Conservation (phyloP, 2,888 invertebrate species). For the Meiosimyza platycephala region DNA sequence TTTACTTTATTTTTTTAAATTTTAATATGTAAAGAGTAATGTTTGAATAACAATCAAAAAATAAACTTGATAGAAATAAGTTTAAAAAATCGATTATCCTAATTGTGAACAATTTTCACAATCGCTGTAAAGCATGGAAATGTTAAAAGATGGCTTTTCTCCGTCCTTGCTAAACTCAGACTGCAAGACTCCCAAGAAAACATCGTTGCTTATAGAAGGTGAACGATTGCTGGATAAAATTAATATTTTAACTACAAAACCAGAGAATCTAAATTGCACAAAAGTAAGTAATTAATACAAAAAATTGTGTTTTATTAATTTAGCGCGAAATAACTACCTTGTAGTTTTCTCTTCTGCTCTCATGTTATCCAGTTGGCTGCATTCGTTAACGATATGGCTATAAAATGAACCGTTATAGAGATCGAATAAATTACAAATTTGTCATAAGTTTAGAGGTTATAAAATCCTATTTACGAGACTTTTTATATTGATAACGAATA, state of each 20-base stretch:
- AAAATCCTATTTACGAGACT: too few relatives aligned
- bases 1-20: background rate
- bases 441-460: too few relatives aligned
- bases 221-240: conserved; percentile 65
- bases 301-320: conserved; percentile 3
- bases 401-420: too few relatives aligned
- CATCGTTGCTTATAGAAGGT: conserved; percentile 54
- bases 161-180: conserved; percentile 47
- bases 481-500: too few relatives aligned
- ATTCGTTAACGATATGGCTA: conserved; percentile 9
- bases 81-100: too few relatives aligned
- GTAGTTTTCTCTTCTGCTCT: too few relatives aligned
- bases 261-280: conserved; percentile 59
- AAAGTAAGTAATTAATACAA: conserved; percentile 54
- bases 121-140: conserved; percentile 7
- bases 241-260: conserved; percentile 64
- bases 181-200: conserved; percentile 61
- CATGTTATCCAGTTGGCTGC: conserved; percentile 22
- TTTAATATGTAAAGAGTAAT: background rate
- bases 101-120: background rate
- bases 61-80: background rate
- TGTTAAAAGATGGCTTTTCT: background rate
- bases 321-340: background rate
- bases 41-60: background rate
- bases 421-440: too few relatives aligned